Evolutionary conservation across 1,140 invertebrate species (phyloP).

Genomic region (Listronotus oregonensis): DNA sequence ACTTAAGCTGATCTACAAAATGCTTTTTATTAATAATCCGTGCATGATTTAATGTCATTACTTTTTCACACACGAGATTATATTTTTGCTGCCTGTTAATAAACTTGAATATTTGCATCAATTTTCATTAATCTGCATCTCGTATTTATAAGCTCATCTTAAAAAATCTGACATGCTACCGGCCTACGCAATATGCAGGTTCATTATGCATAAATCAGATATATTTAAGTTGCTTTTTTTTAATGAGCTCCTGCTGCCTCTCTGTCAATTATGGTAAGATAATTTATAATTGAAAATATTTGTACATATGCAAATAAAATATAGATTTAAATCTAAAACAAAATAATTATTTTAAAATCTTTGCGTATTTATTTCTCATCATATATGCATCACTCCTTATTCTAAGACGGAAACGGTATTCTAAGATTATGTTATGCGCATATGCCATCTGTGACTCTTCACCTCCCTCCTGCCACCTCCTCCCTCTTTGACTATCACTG

Average conservation of each 20-base stretch:
- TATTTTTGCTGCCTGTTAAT: conserved; percentile 3
- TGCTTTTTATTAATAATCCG: too few relatives aligned
- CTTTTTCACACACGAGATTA: neutral
- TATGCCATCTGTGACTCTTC: too few relatives aligned
- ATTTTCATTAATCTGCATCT: conserved; percentile 1
- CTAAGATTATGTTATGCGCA: too few relatives aligned
- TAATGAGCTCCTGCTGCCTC: neutral
- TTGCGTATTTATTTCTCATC: too few relatives aligned
- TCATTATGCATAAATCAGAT: conserved; percentile 2
- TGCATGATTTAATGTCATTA: conserved; percentile 3
- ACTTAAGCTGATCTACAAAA: too few relatives aligned
- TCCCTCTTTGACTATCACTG: too few relatives aligned
- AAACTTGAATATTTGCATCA: conserved; percentile 4
- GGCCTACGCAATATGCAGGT: conserved; percentile 4
- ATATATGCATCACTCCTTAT: too few relatives aligned
- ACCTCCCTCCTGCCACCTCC: too few relatives aligned
- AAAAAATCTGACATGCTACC: conserved; percentile 9
- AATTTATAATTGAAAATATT: conserved; percentile 9
- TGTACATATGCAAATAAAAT: neutral
- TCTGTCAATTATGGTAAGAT: neutral
- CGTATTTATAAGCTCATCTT: conserved; percentile 4
- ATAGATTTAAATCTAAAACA: too few relatives aligned
- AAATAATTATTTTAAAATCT: too few relatives aligned
- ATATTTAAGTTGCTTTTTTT: neutral
- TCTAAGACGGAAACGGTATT: too few relatives aligned